These are phyloP conservation scores for Clarias magur DNA, from an alignment of 2,113 vertebrate genomes.

Conservation along the genomic window DNA sequence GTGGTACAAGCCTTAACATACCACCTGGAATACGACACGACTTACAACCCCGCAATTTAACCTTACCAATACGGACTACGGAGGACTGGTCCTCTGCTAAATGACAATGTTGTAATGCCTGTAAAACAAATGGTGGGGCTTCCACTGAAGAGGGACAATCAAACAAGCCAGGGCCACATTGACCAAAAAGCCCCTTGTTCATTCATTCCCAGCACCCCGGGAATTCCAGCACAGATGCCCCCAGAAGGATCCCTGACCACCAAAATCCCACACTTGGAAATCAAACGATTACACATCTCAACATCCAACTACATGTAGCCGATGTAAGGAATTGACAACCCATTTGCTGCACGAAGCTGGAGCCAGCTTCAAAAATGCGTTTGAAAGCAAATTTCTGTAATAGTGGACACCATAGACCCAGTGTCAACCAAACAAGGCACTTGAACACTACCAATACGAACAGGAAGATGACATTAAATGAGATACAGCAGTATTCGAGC, in stretches of 20 bases:
- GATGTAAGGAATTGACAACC: slow-evolving; percentile 1
- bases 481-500: too few relatives aligned
- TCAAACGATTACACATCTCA: neutral
- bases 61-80: neutral
- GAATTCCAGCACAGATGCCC: too few relatives aligned
- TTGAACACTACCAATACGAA: too few relatives aligned
- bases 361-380: too few relatives aligned
- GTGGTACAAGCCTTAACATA: neutral
- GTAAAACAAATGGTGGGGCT: neutral
- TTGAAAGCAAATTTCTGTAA: too few relatives aligned
- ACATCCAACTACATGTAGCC: slow-evolving; percentile 32
- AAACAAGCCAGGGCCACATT: neutral
- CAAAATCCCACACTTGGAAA: neutral
- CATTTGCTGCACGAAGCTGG: neutral
- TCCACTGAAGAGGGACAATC: neutral
- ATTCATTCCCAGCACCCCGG: slow-evolving; percentile 26
- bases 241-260: neutral
- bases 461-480: too few relatives aligned
- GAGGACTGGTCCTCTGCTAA: neutral
- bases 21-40: slow-evolving; percentile 1
- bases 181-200: too few relatives aligned
- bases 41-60: neutral
- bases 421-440: too few relatives aligned
- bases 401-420: too few relatives aligned
- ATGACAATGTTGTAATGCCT: neutral